Evolutionary conservation across 1,140 invertebrate species (phyloP).

Genomic region (Prorops nasuta): DNA sequence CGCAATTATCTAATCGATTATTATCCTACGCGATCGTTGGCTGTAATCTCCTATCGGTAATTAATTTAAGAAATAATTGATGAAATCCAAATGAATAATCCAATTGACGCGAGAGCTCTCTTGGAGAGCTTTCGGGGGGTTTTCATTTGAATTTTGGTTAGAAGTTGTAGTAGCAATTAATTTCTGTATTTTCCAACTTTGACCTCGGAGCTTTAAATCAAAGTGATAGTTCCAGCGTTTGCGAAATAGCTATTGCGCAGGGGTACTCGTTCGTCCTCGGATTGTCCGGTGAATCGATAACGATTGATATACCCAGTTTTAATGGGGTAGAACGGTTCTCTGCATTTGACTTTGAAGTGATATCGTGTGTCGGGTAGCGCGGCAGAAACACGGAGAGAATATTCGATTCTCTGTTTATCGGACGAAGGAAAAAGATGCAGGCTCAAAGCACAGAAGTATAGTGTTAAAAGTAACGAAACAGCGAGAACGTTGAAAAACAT

Average conservation of each 20-base stretch:
- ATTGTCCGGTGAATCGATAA: constrained; percentile 6
- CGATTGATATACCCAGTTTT: constrained; percentile 17
- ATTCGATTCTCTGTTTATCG: not conserved
- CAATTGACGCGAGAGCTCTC: no score
- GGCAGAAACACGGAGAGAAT: not conserved
- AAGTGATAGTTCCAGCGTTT: not conserved
- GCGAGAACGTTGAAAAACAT: constrained; percentile 26
- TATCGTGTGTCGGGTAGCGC: constrained; percentile 31
- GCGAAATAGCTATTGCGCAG: not conserved
- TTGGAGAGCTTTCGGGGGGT: no score
- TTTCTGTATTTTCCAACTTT: not conserved
- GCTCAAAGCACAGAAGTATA: constrained; percentile 25
- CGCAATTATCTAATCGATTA: no score
- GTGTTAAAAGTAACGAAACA: constrained; percentile 25
- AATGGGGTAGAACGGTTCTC: constrained; percentile 5
- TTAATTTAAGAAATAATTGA: no score
- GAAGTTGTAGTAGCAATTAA: no score
- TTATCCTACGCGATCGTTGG: not conserved
- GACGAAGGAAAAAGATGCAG: not conserved
- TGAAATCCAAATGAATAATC: no score
- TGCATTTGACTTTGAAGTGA: constrained; percentile 29
- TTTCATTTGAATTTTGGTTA: no score
- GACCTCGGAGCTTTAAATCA: not conserved
- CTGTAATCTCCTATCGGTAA: not conserved
- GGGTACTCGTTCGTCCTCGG: not conserved